Evolutionary conservation across 2,888 invertebrate species (phyloP), one percentile per base, ranked within the genome.

Genomic region (Amaurobius ferox): DNA sequence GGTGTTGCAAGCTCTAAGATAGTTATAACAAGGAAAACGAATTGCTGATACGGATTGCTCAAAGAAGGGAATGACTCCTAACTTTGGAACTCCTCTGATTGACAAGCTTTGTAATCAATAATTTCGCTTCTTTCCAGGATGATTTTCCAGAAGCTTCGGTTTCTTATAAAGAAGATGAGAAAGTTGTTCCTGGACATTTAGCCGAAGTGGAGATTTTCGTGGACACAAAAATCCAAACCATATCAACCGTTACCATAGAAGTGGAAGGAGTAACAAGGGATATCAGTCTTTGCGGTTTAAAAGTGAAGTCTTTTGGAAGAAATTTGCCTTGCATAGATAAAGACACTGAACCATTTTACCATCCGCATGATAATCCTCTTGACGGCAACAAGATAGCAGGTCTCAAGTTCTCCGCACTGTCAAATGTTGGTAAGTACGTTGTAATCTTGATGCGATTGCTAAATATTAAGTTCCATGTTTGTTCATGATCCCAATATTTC

Each of bases 261-360:
- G 78, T 89, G 11, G 67, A 79, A 44, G 78, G 81, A 0, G 80
- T 62, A 16, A 85, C 76, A 6, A 72, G 62, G 13, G 89, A 88
- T 11, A 72, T 89, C 26, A 80, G 87, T 66, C 86, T 89, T 28
- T 89, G 89, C 44, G 88, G 87, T 19, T 61, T 89, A 30, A 87
- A 87, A 66, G 88, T 89, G 16, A 83, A 80, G 40, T 78, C 83
- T 0, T 80, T 88, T n/a, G 89, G 89, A 0, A 66, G 88, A 19
- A 88, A 88, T 39, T 74, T 89, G 64, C 89, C 89, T 0, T 89
- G 89, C 35, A 55, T 89, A 1, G 81, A 88, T 30, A 30, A 55
- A 2, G 62, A 79, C n/a, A 87, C 83, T 1, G 87, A 88, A 48
- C 87, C 89, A 5, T 79, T 77, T 23, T 89, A 88, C 64, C 35